Percentiles rank a stretch among this genome's conserved stretches.
Evolutionary conservation across 1,140 invertebrate species (phyloP).

Genomic region (Aphelenchoides avenae): DNA sequence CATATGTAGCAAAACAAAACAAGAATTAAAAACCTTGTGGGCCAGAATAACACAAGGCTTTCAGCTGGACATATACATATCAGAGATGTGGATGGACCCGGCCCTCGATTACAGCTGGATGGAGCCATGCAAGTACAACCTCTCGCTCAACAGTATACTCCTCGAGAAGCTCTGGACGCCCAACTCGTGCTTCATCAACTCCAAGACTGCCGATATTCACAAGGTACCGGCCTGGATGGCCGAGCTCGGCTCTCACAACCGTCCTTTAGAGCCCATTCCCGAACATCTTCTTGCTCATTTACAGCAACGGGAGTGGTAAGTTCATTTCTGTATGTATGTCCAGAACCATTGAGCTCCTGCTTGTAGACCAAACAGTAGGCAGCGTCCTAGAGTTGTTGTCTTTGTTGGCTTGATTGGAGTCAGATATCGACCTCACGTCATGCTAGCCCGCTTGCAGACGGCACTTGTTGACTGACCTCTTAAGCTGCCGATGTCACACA

Average conservation of each 20-base stretch:
- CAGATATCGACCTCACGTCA: no score
- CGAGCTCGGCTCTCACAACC: no score
- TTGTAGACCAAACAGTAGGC: no score
- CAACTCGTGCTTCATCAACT: constrained; percentile 57
- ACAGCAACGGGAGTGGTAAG: constrained; percentile 56
- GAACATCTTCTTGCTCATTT: constrained; percentile 58
- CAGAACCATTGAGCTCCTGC: constrained; percentile 3
- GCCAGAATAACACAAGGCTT: no score
- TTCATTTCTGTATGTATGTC: constrained; percentile 8
- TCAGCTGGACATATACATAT: constrained; percentile 58
- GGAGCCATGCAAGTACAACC: constrained; percentile 58
- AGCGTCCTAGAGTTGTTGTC: no score
- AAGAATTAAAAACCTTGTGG: no score
- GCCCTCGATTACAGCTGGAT: constrained; percentile 48
- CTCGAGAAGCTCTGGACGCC: constrained; percentile 56
- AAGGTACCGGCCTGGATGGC: no score
- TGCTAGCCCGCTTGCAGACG: no score
- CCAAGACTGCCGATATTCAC: constrained; percentile 58
- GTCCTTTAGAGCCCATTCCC: constrained; percentile 53
- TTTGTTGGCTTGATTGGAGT: no score
- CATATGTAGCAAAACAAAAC: no score
- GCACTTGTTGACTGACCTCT: no score
- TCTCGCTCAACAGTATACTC: constrained; percentile 54
- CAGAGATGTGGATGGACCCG: constrained; percentile 56
- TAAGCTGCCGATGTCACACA: no score